Base-by-base conservation (phyloP, 1,140 invertebrate genomes). In the Reticulitermes speratus region DNA sequence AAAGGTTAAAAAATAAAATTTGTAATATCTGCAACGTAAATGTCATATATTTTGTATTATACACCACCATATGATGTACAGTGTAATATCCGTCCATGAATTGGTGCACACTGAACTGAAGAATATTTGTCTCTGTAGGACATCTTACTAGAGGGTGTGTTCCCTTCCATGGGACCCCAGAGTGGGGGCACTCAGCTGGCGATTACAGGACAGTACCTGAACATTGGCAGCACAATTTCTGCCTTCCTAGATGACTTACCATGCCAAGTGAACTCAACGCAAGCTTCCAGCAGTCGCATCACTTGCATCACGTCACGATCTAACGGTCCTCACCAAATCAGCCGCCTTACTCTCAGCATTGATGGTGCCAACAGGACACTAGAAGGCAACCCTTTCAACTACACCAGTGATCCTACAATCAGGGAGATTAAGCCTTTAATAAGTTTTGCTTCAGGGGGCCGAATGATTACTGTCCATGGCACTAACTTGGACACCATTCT, bases 171-270 rank as follows among this genome's bases (percentile, higher is more conserved):
- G 82, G 99, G 98, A 0, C 98, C 98, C 9, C 94, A 96, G 88
- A 97, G 97, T 88, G 99, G 98, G 44, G 98, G 98, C 3, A 99
- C 98, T 0, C 95, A 96, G 88, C 91, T 99, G 83, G 97, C 96
- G 6, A 96, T 99, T 86, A 95, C 94, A 87, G 99, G 99, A 30
- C 94, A 95, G 88, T 96, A 98, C 91, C 91, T 99, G 83, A 98
- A 99, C 90, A 97, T 99, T 89, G 99, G 99, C 9, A 97, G 97
- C 52, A 94, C 94, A 87, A 96, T 98, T 86, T 94, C 94, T 7
- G 97, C 98, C 0, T 96, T 94, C 90, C 91, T 99, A 16, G 98
- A 98, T 91, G 96, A 98, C 88, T 92, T 97, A 84, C 94, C 96
- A 9, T 99, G 98, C 91, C 92, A 94, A 88, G 96, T 99, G 14